A percentile compares a stretch with the other conserved stretches of the same genome.
Evolutionary conservation across 2,113 vertebrate genomes (phyloP).

Genomic region (Chlorocebus sabaeus): DNA sequence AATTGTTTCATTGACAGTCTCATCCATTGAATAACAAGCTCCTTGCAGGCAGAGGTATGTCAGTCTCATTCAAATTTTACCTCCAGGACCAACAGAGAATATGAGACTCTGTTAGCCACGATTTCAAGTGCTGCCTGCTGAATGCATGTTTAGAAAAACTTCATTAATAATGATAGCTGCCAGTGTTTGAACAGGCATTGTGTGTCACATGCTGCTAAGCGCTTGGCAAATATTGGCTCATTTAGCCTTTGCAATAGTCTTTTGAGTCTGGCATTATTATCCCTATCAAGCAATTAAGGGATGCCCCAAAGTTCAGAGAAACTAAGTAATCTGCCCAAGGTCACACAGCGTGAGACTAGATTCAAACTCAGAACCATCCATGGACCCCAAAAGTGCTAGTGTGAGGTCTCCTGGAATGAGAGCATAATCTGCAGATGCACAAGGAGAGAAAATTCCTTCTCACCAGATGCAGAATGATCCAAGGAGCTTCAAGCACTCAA

Average conservation of each 20-base stretch:
- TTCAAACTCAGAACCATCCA: background rate
- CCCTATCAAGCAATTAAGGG: conserved; percentile 14
- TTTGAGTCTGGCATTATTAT: conserved; percentile 17
- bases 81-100: background rate
- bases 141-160: background rate
- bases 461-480: background rate
- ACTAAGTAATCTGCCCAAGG: background rate
- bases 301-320: conserved; percentile 36
- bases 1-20: background rate
- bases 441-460: background rate
- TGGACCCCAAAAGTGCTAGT: background rate
- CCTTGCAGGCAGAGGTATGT: background rate
- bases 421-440: background rate
- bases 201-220: background rate
- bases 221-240: background rate
- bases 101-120: accelerated
- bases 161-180: background rate
- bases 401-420: background rate
- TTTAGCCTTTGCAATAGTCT: conserved; percentile 24
- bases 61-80: background rate
- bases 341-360: conserved; percentile 10
- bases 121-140: background rate
- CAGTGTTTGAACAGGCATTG: conserved; percentile 9
- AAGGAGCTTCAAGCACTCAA: background rate
- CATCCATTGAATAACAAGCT: background rate